phyloP scores from a whole-genome alignment of 1,140 invertebrate species.

The Drosophila sulfurigaster region DNA sequence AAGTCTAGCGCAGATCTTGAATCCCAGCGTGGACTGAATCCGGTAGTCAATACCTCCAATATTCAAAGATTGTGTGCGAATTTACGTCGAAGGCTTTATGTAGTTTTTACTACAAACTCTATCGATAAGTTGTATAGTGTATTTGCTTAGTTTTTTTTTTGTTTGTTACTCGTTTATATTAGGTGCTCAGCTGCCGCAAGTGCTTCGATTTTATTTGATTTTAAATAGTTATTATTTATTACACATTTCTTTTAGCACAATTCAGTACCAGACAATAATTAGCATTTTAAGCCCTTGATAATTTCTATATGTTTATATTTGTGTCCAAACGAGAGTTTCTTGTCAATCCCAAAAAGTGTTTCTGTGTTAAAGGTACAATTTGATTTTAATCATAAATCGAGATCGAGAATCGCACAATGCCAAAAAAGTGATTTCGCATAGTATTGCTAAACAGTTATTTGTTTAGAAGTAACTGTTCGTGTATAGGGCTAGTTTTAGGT shows the following conservation, averaged over 20 bases:
- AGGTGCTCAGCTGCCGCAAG: slow-evolving; percentile 37
- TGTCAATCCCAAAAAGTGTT: slow-evolving; percentile 21
- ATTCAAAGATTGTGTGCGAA: slow-evolving; percentile 60
- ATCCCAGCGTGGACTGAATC: slow-evolving; percentile 62
- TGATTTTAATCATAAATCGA: slow-evolving; percentile 19
- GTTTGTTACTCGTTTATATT: slow-evolving; percentile 29
- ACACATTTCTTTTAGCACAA: slow-evolving; percentile 26
- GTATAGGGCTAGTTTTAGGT: slow-evolving; percentile 30
- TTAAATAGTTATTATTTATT: slow-evolving; percentile 33
- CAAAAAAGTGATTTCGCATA: slow-evolving; percentile 76
- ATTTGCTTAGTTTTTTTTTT: slow-evolving; percentile 27
- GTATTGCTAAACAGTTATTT: slow-evolving; percentile 71
- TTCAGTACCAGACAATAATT: slow-evolving; percentile 73
- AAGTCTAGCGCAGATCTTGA: slow-evolving; percentile 89
- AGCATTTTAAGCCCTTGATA: slow-evolving; percentile 54
- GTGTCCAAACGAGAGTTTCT: slow-evolving; percentile 3
- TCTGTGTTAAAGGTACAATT: slow-evolving; percentile 29
- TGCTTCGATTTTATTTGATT: slow-evolving; percentile 28
- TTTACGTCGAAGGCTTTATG: slow-evolving; percentile 75
- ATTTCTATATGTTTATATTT: slow-evolving; percentile 25
- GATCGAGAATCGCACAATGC: slow-evolving; percentile 66
- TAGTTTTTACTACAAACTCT: slow-evolving; percentile 46
- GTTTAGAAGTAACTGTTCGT: slow-evolving; percentile 59
- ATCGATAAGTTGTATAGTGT: slow-evolving; percentile 42
- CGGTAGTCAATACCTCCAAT: not conserved